Percentiles rank a stretch among this genome's conserved stretches.
These are phyloP conservation scores for Apodemus speciosus DNA, from an alignment of 2,113 vertebrate genomes.

Conservation along the genomic window DNA sequence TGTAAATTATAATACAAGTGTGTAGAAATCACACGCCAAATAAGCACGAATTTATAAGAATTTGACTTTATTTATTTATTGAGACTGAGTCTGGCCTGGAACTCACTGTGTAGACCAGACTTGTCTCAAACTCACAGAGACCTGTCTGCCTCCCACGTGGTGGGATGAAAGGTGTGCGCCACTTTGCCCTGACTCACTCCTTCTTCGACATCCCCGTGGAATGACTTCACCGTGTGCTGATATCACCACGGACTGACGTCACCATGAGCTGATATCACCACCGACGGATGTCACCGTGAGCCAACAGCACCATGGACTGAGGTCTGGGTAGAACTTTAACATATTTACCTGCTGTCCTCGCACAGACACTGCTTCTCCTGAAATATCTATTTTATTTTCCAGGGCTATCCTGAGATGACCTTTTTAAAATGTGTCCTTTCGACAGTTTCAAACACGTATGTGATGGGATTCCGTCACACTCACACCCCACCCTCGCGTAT, in stretches of 20 bases:
- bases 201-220: background rate
- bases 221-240: too few species aligned
- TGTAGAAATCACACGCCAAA: rapidly evolving
- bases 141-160: background rate
- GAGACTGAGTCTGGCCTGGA: background rate
- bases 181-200: too few species aligned
- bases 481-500: background rate
- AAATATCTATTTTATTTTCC: background rate
- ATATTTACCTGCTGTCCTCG: background rate
- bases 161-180: background rate
- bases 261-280: background rate
- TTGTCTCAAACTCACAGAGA: background rate
- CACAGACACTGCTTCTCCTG: background rate
- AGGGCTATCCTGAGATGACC: background rate
- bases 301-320: background rate
- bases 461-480: background rate
- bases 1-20: background rate
- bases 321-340: background rate
- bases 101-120: background rate
- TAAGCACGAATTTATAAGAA: background rate
- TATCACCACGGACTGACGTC: too few species aligned
- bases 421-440: background rate
- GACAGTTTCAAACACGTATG: background rate
- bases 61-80: background rate
- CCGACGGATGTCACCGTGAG: too few species aligned